These are phyloP conservation scores for Turdus rufiventris DNA, from an alignment of 2,113 vertebrate genomes.

Conservation along the genomic window DNA sequence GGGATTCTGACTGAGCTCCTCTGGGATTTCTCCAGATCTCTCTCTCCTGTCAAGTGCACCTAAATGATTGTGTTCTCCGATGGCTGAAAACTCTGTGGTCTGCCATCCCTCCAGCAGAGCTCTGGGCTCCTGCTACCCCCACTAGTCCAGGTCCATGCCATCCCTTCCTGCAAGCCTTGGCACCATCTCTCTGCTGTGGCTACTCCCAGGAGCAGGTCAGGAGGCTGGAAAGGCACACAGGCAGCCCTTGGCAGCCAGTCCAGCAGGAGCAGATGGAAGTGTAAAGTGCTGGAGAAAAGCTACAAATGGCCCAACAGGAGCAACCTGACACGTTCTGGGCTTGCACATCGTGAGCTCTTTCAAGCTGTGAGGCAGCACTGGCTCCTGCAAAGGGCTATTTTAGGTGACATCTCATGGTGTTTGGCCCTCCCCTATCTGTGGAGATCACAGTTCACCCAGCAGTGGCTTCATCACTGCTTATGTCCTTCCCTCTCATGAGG, in stretches of 20 bases:
- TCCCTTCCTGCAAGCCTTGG: neutral
- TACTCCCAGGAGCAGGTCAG: neutral
- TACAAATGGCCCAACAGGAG: neutral
- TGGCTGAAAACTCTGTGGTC: neutral
- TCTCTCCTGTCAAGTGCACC: neutral
- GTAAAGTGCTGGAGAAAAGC: neutral
- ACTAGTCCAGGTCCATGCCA: neutral
- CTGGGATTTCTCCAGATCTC: conserved; percentile 13
- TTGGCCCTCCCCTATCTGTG: neutral
- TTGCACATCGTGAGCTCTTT: neutral
- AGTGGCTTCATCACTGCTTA: neutral
- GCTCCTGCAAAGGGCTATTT: neutral
- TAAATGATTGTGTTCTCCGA: neutral
- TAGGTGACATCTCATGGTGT: neutral
- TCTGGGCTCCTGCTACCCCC: neutral
- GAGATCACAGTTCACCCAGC: neutral
- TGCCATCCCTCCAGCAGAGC: neutral
- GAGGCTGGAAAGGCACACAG: neutral
- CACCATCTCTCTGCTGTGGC: neutral
- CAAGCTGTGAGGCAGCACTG: neutral
- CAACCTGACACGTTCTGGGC: neutral
- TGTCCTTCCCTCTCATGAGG: neutral
- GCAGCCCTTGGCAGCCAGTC: neutral
- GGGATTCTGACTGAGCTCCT: neutral
- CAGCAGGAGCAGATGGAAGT: conserved; percentile 22